These are phyloP conservation scores for Plotosus lineatus DNA, from an alignment of 2,113 vertebrate genomes.

Conservation along the genomic window DNA sequence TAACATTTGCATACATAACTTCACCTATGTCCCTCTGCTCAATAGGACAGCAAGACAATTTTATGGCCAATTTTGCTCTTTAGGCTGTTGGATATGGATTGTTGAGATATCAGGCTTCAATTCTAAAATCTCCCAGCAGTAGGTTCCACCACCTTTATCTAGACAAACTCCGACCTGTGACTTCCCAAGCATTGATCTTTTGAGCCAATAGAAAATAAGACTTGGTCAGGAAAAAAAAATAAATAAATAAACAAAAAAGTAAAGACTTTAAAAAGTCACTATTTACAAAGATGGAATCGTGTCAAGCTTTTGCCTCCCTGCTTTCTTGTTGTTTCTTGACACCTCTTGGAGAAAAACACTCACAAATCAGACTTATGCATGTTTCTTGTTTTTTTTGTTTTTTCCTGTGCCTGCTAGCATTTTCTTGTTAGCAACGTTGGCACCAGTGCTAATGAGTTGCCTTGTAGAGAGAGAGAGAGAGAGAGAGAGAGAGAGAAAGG, in stretches of 20 bases:
- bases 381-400: background rate
- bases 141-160: background rate
- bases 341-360: background rate
- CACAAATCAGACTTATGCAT: too few relatives aligned
- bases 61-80: background rate
- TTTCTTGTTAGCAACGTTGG: slow-evolving; percentile 7
- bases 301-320: background rate
- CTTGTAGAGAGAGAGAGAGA: background rate
- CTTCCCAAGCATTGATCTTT: background rate
- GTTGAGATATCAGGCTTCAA: background rate
- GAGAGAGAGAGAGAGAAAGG: too few relatives aligned
- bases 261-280: background rate
- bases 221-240: background rate
- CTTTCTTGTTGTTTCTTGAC: background rate
- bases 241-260: background rate
- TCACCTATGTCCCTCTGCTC: background rate
- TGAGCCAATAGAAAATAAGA: background rate
- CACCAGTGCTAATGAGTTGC: slow-evolving; percentile 12
- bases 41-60: background rate
- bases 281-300: background rate
- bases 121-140: background rate
- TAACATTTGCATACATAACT: background rate
- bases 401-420: background rate
- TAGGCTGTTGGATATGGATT: background rate
- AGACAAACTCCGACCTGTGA: background rate